Evolutionary conservation across 2,113 vertebrate species (phyloP), one percentile per base, ranked within the genome.

Genomic region (Channa maculata): DNA sequence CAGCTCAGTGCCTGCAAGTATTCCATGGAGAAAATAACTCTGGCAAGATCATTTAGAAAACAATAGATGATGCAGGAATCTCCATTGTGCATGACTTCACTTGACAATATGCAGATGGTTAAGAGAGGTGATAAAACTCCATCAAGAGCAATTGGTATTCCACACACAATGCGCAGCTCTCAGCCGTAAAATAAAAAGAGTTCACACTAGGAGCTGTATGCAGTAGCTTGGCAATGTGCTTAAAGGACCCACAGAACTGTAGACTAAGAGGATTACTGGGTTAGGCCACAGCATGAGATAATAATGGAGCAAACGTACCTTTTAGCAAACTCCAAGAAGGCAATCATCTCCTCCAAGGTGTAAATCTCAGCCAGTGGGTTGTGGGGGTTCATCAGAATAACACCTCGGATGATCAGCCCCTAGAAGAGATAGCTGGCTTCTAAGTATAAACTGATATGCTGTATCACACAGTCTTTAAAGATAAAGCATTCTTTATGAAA

Each of bases 301-400:
- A 69, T 7, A 64, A 43, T 2, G 43, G 39, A 24, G 13, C 50
- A 65, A 80, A 86, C 92, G 12, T 80, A 99, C 98, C 95, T 96
- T 95, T 96, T 96, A 57, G 98, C 97, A 94, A 98, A 98, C 80
- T 96, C 95, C 92, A 99, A 92, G 85, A 96, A 98, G 75, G 93
- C 93, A 67, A 76, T 90, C 86, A 99, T 95, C 79, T 99, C 96
- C 79, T 91, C 85, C 0, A 86, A 83, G 12, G 95, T 96, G 90
- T 98, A 99, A 90, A 99, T 78, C 15, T 97, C 95, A 37, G 97
- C 98, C 73, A 99, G 90, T 33, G 98, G 98, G 84, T 99, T 99
- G 78, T 98, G 96, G 37, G 98, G 98, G 91, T 97, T 99, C 87
- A 99, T 91, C 62, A 99, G 94, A 82, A 99, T 96, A 71, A 99